phyloP scores from a whole-genome alignment of 2,113 vertebrate species.

The Solea senegalensis region DNA sequence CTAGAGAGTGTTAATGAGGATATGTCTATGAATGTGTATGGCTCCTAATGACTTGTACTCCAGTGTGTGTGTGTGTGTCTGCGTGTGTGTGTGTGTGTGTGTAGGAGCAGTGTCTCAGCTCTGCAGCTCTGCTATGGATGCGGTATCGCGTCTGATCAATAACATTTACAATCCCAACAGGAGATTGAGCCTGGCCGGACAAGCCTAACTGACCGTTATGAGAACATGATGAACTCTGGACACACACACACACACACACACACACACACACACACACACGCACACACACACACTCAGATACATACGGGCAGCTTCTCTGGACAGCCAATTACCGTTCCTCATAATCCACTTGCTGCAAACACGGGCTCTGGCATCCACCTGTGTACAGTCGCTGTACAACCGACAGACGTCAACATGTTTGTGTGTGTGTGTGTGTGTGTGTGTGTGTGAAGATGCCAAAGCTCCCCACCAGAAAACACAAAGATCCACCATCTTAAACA shows the following conservation, averaged over 20 bases:
- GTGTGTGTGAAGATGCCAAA: slow-evolving; percentile 42
- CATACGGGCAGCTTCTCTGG: slow-evolving; percentile 66
- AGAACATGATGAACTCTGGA: slow-evolving; percentile 76
- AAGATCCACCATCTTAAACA: slow-evolving; percentile 31
- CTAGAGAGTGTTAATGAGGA: slow-evolving; percentile 73
- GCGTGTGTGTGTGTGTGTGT: slow-evolving; percentile 38
- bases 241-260: slow-evolving; percentile 42
- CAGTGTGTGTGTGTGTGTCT: slow-evolving; percentile 44
- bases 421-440: slow-evolving; percentile 32
- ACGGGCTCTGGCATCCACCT: slow-evolving; percentile 58
- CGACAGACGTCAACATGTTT: slow-evolving; percentile 39
- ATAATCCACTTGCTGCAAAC: slow-evolving; percentile 75
- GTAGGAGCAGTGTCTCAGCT: slow-evolving; percentile 52
- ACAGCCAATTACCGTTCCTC: slow-evolving; percentile 77
- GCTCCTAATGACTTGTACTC: slow-evolving; percentile 74
- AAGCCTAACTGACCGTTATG: slow-evolving; percentile 75
- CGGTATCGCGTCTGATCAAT: slow-evolving; percentile 76
- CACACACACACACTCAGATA: slow-evolving; percentile 42
- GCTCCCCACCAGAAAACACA: slow-evolving; percentile 53
- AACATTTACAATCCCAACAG: slow-evolving; percentile 80
- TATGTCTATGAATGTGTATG: slow-evolving; percentile 67
- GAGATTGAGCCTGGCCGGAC: slow-evolving; percentile 66
- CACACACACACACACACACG: slow-evolving; percentile 41
- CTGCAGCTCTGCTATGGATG: slow-evolving; percentile 70
- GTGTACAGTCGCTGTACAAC: slow-evolving; percentile 54